A percentile compares a stretch with the other conserved stretches of the same genome.
Conservation (phyloP, 2,113 vertebrate genomes). For the Neotoma lepida region DNA sequence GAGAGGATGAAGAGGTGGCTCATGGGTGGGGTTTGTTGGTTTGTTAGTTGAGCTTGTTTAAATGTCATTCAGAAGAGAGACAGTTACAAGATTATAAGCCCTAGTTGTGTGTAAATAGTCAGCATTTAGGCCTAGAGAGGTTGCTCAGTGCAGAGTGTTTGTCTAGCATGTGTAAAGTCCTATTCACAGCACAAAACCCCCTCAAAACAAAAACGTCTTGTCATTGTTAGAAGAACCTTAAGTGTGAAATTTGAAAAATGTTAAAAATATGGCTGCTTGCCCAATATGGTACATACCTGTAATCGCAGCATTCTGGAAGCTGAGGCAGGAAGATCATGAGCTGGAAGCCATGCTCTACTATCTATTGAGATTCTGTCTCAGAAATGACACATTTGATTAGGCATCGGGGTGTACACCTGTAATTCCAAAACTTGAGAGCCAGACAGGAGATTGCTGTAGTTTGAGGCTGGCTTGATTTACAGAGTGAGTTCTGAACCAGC, state of each 20-base stretch:
- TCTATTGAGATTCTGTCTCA: background rate
- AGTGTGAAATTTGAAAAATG: slow-evolving; percentile 59
- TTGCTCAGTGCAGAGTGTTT: background rate
- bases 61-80: slow-evolving; percentile 38
- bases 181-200: background rate
- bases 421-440: background rate
- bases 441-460: background rate
- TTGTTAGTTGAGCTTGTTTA: slow-evolving; percentile 22
- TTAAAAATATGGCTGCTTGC: background rate
- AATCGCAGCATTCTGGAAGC: background rate
- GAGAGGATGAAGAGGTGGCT: background rate
- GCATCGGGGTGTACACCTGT: background rate
- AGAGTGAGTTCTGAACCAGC: background rate
- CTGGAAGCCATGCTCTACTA: background rate
- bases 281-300: background rate
- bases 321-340: background rate
- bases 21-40: too few relatives aligned
- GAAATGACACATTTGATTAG: background rate
- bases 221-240: slow-evolving; percentile 27
- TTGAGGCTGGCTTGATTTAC: background rate
- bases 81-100: slow-evolving; percentile 10
- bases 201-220: background rate
- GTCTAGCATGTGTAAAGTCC: background rate
- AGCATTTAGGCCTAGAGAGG: background rate
- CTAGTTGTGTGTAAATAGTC: slow-evolving; percentile 2